These are phyloP conservation scores for Silurus asotus DNA, from an alignment of 2,113 vertebrate genomes.

Conservation along the genomic window DNA sequence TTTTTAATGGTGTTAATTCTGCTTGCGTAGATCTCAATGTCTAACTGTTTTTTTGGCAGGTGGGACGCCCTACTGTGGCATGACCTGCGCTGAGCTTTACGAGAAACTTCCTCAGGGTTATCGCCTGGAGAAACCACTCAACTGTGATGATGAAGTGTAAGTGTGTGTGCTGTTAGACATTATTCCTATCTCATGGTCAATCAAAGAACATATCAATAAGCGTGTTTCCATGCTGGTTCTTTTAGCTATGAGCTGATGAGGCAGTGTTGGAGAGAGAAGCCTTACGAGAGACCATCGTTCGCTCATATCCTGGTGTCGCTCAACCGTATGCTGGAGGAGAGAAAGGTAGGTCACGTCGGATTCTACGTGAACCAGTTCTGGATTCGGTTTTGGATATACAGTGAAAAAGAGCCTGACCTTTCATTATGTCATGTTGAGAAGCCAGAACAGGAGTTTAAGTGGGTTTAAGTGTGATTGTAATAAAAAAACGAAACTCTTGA, in stretches of 20 bases:
- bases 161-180: constrained; percentile 42
- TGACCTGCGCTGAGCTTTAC: constrained; percentile 86
- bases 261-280: constrained; percentile 87
- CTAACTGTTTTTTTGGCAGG: constrained; percentile 61
- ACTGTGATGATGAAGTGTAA: constrained; percentile 89
- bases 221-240: background rate
- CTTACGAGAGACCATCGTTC: constrained; percentile 86
- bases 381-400: background rate
- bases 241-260: constrained; percentile 85
- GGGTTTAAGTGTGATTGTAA: no score
- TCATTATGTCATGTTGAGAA: no score
- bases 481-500: no score
- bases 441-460: background rate
- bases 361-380: background rate
- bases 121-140: constrained; percentile 85
- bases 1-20: background rate
- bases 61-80: constrained; percentile 86
- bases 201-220: background rate
- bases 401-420: background rate
- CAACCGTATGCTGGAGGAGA: constrained; percentile 85
- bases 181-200: background rate
- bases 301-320: constrained; percentile 84
- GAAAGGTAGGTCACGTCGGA: constrained; percentile 72
- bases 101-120: constrained; percentile 87
- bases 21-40: background rate